Evolutionary conservation across 2,888 invertebrate species (phyloP).

Genomic region (Siphlonurus alternatus): DNA sequence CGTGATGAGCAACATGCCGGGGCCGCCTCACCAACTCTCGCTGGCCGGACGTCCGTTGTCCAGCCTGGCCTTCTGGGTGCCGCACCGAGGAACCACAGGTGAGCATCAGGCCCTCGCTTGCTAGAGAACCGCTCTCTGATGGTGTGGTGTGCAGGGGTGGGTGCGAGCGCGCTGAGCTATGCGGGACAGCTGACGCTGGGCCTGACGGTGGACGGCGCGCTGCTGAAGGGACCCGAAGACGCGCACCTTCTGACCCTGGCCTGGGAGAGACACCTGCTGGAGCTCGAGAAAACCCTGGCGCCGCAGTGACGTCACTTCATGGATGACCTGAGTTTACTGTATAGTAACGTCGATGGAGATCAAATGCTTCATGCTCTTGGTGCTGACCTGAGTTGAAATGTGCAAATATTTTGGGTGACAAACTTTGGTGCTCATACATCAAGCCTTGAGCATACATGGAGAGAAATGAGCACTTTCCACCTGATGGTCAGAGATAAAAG

Average conservation of each 20-base stretch:
- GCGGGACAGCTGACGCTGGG: constrained; percentile 31
- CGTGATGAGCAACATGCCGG: constrained; percentile 35
- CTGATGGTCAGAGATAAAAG: too few species aligned
- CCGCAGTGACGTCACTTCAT: too few species aligned
- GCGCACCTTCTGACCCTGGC: constrained; percentile 18
- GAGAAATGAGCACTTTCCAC: too few species aligned
- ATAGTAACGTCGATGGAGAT: too few species aligned
- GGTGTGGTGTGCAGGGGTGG: constrained; percentile 33
- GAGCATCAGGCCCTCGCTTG: neutral
- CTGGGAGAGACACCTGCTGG: neutral
- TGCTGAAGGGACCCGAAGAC: constrained; percentile 25
- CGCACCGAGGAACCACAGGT: constrained; percentile 34
- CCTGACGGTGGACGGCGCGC: constrained; percentile 28
- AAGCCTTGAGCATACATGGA: too few species aligned
- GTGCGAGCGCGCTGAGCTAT: constrained; percentile 32
- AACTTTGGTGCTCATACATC: too few species aligned
- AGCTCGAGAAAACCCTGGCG: too few species aligned
- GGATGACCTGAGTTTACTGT: too few species aligned
- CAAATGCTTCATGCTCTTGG: too few species aligned
- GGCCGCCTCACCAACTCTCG: constrained; percentile 27
- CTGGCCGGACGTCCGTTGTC: constrained; percentile 28
- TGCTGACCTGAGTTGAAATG: too few species aligned
- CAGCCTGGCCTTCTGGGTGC: constrained; percentile 33
- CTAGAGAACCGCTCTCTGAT: too few species aligned
- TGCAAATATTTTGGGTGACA: too few species aligned